phyloP scores from a whole-genome alignment of 2,797 vertebrate genomes.

The Sebastiscus tertius region DNA sequence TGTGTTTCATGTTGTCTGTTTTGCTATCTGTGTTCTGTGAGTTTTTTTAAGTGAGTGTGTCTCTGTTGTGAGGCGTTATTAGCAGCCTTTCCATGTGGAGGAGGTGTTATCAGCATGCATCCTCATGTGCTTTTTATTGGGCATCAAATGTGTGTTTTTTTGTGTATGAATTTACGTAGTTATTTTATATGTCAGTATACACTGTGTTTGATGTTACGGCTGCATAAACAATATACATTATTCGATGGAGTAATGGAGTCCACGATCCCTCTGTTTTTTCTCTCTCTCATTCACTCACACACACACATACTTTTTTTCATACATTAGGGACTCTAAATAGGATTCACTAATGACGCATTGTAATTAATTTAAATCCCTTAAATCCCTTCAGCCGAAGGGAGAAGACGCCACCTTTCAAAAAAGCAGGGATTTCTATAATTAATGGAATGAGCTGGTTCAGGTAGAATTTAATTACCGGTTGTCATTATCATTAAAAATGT shows the following conservation, averaged over 20 bases:
- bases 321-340: not conserved
- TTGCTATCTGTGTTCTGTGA: not conserved
- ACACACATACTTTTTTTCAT: not conserved
- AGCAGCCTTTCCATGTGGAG: not conserved
- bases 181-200: not conserved
- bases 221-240: conserved; percentile 17
- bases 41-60: not conserved
- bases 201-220: not conserved
- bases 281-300: not conserved
- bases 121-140: too few relatives aligned
- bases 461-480: not conserved
- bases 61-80: not conserved
- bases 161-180: not conserved
- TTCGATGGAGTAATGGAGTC: not conserved
- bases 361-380: not conserved
- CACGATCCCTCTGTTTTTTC: not conserved
- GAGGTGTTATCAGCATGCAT: not conserved
- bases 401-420: not conserved
- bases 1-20: not conserved
- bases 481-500: not conserved
- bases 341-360: not conserved
- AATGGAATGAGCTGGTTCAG: not conserved
- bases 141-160: not conserved
- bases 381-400: not conserved
- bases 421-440: not conserved